Evolutionary conservation across 1,140 invertebrate genomes (phyloP), one percentile per base, ranked within the genome.

Genomic region (Drosophila tropicalis): DNA sequence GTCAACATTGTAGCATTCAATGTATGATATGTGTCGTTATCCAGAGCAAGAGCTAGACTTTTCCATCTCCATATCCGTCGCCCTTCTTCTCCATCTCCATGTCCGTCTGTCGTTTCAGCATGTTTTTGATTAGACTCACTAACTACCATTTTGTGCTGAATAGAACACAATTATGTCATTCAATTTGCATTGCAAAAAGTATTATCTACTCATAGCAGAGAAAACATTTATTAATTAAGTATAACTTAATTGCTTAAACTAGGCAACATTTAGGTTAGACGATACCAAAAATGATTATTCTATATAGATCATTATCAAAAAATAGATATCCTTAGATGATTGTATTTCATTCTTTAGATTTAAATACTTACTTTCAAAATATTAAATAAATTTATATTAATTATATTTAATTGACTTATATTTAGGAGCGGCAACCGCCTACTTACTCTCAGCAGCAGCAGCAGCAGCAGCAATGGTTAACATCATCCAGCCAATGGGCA

Each of bases 401-500:
- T 70, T 70, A 64, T 22, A 62, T 9, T 62, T 62, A 68, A 68
- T 70, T 39, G 55, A 7, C 6, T 25, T 4, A 9, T 36, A 22
- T 17, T 25, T 17, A 66, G 36, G 7, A 10, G 5, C n/a, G 1
- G 5, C 15, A 25, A 22, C 40, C 22, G 29, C n/a, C 58, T 19
- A 29, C 22, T 25, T 25, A 25, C 22, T 25, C 22, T 25, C 29
- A 29, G 29, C 29, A 29, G 5, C 22, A 22, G 22, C 22, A 22
- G 22, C 22, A 3, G 3, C 22, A 22, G 1, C 29, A 29, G 29
- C 29, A 29, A 29, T 6, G 17, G 44, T 9, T 22, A 51, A 12
- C 17, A 25, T 25, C 40, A 62, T 68, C 58, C 76, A 79, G 74
- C 82, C 82, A 86, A 86, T 86, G 82, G 83, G 83, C 79, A 67